A percentile compares a stretch with the other conserved stretches of the same genome.
These are phyloP conservation scores for Alsophila aescularia DNA, from an alignment of 2,888 invertebrate genomes.

Conservation along the genomic window DNA sequence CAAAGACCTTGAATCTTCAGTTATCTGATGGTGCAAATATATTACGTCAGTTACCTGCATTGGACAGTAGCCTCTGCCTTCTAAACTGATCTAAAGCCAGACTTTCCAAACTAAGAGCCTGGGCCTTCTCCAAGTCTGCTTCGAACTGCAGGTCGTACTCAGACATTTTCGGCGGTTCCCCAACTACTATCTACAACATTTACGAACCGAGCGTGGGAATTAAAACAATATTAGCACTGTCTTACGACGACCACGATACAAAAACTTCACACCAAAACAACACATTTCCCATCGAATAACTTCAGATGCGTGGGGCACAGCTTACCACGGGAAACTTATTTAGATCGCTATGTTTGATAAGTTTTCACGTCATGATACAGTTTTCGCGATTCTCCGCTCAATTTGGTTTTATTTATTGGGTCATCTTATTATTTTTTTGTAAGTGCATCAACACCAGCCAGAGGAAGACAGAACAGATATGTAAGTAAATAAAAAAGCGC, in stretches of 20 bases:
- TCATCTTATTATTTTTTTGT: slow-evolving; percentile 35
- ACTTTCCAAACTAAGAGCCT: slow-evolving; percentile 94
- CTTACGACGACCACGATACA: slow-evolving; percentile 49
- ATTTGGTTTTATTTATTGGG: slow-evolving; percentile 54
- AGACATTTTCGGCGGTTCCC: slow-evolving; percentile 69
- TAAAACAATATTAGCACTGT: slow-evolving; percentile 57
- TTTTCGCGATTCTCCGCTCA: slow-evolving; percentile 45
- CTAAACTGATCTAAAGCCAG: slow-evolving; percentile 92
- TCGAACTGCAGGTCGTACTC: slow-evolving; percentile 93
- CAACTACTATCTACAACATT: slow-evolving; percentile 61
- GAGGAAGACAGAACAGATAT: too few relatives aligned
- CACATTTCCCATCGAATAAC: slow-evolving; percentile 30
- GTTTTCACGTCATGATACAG: slow-evolving; percentile 61
- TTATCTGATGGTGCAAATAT: slow-evolving; percentile 55
- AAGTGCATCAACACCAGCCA: too few relatives aligned
- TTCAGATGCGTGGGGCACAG: slow-evolving; percentile 6
- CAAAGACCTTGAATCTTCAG: slow-evolving; percentile 18
- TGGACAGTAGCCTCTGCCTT: slow-evolving; percentile 86
- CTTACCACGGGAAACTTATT: slow-evolving; percentile 57
- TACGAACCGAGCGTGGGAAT: slow-evolving; percentile 65
- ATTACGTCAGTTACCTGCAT: slow-evolving; percentile 75
- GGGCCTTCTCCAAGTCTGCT: slow-evolving; percentile 94
- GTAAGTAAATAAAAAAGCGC: too few relatives aligned
- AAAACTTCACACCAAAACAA: slow-evolving; percentile 52
- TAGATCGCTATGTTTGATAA: slow-evolving; percentile 49